phyloP scores from a whole-genome alignment of 2,888 invertebrate genomes.

The Pimpla rufipes region DNA sequence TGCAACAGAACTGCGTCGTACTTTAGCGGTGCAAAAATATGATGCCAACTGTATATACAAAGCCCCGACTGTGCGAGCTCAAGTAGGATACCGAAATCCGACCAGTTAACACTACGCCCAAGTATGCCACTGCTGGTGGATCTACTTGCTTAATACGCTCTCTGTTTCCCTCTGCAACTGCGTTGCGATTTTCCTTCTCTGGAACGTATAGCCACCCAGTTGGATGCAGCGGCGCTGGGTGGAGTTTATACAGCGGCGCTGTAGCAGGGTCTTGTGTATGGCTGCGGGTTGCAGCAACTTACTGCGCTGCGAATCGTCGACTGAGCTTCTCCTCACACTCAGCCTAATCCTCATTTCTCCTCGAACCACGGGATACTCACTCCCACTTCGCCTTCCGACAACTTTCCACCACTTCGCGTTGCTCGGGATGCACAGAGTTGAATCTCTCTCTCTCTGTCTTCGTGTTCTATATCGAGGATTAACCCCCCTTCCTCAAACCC shows the following conservation, averaged over 20 bases:
- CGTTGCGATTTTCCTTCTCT: conserved; percentile 52
- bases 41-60: background rate
- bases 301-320: conserved; percentile 17
- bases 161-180: conserved; percentile 38
- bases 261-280: conserved; percentile 31
- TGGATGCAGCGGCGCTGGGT: background rate
- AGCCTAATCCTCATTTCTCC: conserved; percentile 40
- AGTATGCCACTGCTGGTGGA: conserved; percentile 39
- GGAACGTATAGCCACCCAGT: background rate
- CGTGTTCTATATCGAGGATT: conserved; percentile 39
- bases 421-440: conserved; percentile 38
- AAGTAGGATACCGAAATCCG: conserved; percentile 34
- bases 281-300: conserved; percentile 49
- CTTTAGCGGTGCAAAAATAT: too few species aligned
- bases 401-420: conserved; percentile 37
- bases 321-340: background rate
- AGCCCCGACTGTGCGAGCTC: conserved; percentile 14
- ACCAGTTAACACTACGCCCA: conserved; percentile 55
- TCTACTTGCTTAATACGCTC: conserved; percentile 52
- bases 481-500: background rate
- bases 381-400: conserved; percentile 24
- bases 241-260: background rate
- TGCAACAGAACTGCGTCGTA: too few species aligned
- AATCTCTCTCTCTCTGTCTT: conserved; percentile 41
- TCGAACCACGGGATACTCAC: conserved; percentile 56